Conservation (phyloP, 2,797 vertebrate species). For the Sandelia bainsii region DNA sequence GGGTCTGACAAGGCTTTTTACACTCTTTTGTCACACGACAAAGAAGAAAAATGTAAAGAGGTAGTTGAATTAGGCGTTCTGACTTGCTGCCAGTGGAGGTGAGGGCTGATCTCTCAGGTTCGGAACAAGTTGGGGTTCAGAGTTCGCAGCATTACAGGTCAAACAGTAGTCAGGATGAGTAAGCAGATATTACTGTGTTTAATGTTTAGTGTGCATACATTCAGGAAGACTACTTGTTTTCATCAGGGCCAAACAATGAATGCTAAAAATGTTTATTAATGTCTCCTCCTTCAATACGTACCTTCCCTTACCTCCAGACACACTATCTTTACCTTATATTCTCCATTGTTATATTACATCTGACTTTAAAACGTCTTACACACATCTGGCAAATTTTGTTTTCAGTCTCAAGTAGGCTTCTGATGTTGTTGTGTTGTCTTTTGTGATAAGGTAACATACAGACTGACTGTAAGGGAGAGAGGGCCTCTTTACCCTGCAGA, state of each 20-base stretch:
- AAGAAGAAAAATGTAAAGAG: not conserved
- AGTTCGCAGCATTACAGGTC: conserved; percentile 30
- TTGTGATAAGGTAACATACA: not conserved
- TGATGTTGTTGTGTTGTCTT: not conserved
- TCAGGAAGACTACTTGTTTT: not conserved
- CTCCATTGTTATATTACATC: too few relatives aligned
- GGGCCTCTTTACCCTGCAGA: conserved; percentile 28
- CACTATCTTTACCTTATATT: too few relatives aligned
- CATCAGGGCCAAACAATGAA: not conserved
- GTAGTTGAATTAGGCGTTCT: conserved; percentile 5
- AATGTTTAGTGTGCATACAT: not conserved
- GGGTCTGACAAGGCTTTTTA: conserved; percentile 35
- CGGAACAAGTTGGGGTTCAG: conserved; percentile 48
- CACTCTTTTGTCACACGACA: not conserved
- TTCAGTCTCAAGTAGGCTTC: not conserved
- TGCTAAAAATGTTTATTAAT: too few relatives aligned
- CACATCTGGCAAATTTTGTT: too few relatives aligned
- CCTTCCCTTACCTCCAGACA: too few relatives aligned
- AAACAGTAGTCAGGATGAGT: conserved; percentile 20
- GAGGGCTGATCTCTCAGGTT: conserved; percentile 42
- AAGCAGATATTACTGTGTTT: too few relatives aligned
- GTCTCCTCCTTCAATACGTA: too few relatives aligned
- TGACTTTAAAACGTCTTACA: too few relatives aligned
- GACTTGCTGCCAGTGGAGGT: conserved; percentile 27
- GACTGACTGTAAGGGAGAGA: conserved; percentile 7